phyloP scores from a whole-genome alignment of 1,140 invertebrate species.

The Drosophila pachea region DNA sequence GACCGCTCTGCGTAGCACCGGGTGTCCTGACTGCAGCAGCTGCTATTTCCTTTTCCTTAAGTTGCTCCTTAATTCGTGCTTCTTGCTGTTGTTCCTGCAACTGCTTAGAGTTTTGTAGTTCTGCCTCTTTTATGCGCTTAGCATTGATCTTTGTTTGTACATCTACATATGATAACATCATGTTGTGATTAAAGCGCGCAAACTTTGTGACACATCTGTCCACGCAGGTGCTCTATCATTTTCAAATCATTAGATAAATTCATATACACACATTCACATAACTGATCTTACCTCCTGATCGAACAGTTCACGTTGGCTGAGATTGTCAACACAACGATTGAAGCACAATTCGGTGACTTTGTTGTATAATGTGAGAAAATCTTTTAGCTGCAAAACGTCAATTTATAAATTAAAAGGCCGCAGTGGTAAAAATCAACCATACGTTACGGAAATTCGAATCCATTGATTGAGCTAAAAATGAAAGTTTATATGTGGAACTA shows the following conservation, averaged over 20 bases:
- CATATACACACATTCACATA: neutral
- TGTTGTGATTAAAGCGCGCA: constrained; percentile 90
- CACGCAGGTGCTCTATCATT: constrained; percentile 85
- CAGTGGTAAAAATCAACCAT: constrained; percentile 12
- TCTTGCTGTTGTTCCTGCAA: constrained; percentile 50
- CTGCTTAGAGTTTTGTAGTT: constrained; percentile 55
- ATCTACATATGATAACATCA: constrained; percentile 80
- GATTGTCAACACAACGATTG: constrained; percentile 89
- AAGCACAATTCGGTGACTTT: constrained; percentile 93
- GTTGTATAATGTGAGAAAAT: constrained; percentile 92
- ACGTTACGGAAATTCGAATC: constrained; percentile 69
- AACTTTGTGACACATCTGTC: constrained; percentile 93
- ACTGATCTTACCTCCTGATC: constrained; percentile 83
- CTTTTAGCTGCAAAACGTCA: constrained; percentile 83
- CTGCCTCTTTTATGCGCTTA: constrained; percentile 65
- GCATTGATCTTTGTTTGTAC: constrained; percentile 68
- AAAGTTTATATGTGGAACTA: neutral
- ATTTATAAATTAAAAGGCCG: constrained; percentile 10
- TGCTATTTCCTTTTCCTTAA: constrained; percentile 39
- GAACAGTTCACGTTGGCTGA: constrained; percentile 87
- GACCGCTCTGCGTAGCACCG: constrained; percentile 17
- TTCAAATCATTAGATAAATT: neutral
- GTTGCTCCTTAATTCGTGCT: constrained; percentile 46
- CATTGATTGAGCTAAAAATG: constrained; percentile 31
- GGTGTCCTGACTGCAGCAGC: constrained; percentile 29